Conservation (phyloP, 37 sponge, comb jelly and placozoan species). For the Amphimedon queenslandica region DNA sequence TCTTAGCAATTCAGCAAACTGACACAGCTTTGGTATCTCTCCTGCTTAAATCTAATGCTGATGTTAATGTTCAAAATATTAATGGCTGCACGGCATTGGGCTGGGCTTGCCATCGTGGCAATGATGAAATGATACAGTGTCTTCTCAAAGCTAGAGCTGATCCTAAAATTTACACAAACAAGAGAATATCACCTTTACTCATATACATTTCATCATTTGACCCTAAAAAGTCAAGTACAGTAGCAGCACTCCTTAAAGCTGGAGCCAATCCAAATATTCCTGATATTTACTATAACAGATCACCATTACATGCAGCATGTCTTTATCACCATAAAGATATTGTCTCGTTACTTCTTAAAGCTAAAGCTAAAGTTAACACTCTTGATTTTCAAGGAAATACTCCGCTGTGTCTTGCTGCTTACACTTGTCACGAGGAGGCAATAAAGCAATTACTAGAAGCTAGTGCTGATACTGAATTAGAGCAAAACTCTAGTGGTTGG, state of each 20-base stretch:
- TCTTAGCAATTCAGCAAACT: neutral
- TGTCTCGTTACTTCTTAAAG: neutral
- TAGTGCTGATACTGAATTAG: neutral
- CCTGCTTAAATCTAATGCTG: neutral
- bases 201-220: neutral
- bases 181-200: neutral
- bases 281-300: neutral
- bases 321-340: neutral
- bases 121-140: neutral
- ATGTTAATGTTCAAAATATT: neutral
- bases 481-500: neutral
- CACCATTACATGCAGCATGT: neutral
- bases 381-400: neutral
- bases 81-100: neutral
- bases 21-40: neutral
- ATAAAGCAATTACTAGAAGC: neutral
- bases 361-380: neutral
- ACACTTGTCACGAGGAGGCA: neutral
- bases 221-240: neutral
- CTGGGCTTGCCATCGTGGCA: neutral
- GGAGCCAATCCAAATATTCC: neutral
- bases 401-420: neutral
- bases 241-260: neutral
- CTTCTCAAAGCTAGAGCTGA: neutral
- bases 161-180: neutral